Evolutionary conservation across 92 coral and sea anemone species (phyloP), one percentile per base, ranked within the genome.

Genomic region (Porites rus): DNA sequence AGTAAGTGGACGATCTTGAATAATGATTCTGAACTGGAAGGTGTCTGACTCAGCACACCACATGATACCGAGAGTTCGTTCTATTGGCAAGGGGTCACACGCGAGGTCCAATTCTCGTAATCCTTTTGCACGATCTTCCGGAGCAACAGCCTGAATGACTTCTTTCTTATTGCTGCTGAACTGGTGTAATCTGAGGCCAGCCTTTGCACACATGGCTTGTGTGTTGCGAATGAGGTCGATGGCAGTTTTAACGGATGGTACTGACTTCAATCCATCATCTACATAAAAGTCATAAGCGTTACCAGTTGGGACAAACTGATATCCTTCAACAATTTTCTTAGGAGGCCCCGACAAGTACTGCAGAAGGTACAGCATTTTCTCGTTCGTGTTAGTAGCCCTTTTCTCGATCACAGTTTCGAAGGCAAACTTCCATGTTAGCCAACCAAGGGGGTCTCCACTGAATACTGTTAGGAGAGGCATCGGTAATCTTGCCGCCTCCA

Each of bases 161-260:
- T 84, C 31, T 28, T 28, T 28, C 70, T 65, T 78, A 28, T 88
- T 91, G 76, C 84, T 79, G 83, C 65, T 65, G 65, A 87, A 77
- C 87, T 87, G 87, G 86, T 83, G 89, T 56, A 91, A 74, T 59
- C 86, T 78, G 7, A 91, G 89, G 50, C 91, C 91, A 18, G 91
- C 94, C 84, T 74, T 87, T 63, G 91, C 88, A 84, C 94, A 91
- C 75, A 91, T 79, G 51, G 12, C 74, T 72, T 83, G 88, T 52
- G 77, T n/a, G 61, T 84, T 91, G 84, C 75, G 69, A 74, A 83
- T 83, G 25, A 88, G 89, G 25, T 67, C 58, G 38, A 87, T 56
- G 69, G 91, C 89, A 22, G 75, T 84, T 19, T 67, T 74, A 58
- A 81, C 78, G 10, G 75, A 72, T 28, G 62, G 74, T 20, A 73